phyloP scores from a whole-genome alignment of 2,113 vertebrate species.

The Microtus pennsylvanicus region DNA sequence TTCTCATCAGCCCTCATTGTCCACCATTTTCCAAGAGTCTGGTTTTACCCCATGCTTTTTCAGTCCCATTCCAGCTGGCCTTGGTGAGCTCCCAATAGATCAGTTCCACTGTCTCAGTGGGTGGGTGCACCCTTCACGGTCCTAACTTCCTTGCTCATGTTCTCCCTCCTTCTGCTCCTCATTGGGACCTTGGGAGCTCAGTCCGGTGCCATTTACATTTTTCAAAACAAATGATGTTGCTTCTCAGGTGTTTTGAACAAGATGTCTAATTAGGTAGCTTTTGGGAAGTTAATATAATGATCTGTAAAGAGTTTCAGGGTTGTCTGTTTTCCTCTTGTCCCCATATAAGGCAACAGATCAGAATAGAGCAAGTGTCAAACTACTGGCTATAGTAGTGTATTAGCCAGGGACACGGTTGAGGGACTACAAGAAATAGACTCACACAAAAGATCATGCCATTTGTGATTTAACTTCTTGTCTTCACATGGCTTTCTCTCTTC shows the following conservation, averaged over 20 bases:
- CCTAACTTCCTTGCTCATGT: too few species aligned
- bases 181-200: too few species aligned
- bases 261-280: background rate
- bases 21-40: too few species aligned
- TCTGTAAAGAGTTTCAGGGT: background rate
- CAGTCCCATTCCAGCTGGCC: too few species aligned
- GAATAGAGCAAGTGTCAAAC: background rate
- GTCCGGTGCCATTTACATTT: background rate
- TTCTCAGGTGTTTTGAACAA: background rate
- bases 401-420: background rate
- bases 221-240: background rate
- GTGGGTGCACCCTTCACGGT: too few species aligned
- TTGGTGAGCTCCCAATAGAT: too few species aligned
- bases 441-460: background rate
- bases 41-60: too few species aligned
- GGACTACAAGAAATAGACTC: background rate
- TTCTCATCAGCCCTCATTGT: too few species aligned
- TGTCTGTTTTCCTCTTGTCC: background rate
- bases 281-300: background rate
- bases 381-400: background rate
- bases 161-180: too few species aligned
- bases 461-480: background rate
- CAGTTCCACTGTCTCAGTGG: too few species aligned
- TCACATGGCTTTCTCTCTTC: background rate
- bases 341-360: background rate